These are phyloP conservation scores for Pseudomugil tenellus DNA, from an alignment of 2,797 vertebrate genomes.

Conservation along the genomic window DNA sequence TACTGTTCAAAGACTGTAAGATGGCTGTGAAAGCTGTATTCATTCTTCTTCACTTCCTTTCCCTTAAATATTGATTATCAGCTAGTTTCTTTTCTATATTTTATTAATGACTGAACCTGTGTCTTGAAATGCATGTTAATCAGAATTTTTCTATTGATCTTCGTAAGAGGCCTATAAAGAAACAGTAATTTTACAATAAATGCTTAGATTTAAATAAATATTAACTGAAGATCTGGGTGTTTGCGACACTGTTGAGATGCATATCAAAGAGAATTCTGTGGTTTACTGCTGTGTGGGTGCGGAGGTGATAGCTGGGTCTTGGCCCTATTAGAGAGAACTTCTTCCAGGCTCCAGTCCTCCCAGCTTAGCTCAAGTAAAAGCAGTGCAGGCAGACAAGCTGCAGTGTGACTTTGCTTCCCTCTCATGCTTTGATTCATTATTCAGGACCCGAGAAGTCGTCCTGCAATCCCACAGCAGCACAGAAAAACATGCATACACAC, in stretches of 20 bases:
- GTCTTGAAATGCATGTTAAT: conserved; percentile 66
- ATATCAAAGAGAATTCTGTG: conserved; percentile 44
- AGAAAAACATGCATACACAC: conserved; percentile 43
- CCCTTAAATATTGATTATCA: conserved; percentile 55
- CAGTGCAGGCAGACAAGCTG: conserved; percentile 69
- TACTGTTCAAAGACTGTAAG: conserved; percentile 47
- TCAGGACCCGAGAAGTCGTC: conserved; percentile 77
- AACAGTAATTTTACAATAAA: conserved; percentile 32
- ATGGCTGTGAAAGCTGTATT: conserved; percentile 41
- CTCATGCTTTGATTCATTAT: conserved; percentile 85
- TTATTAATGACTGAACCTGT: conserved; percentile 51
- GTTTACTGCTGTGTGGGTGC: conserved; percentile 33
- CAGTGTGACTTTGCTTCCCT: conserved; percentile 79
- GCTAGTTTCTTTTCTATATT: conserved; percentile 53
- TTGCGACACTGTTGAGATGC: conserved; percentile 9
- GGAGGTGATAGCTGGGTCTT: conserved; percentile 49
- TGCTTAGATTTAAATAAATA: conserved; percentile 48
- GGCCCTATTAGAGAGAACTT: conserved; percentile 45
- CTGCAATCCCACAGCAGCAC: conserved; percentile 77
- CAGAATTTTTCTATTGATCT: conserved; percentile 58
- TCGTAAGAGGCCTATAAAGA: conserved; percentile 32
- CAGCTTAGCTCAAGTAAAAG: conserved; percentile 58
- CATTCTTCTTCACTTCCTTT: conserved; percentile 15
- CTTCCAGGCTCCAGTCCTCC: conserved; percentile 55
- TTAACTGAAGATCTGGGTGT: conserved; percentile 44